Evolutionary conservation across 2,797 vertebrate genomes (phyloP).

Genomic region (Cuculus canorus): DNA sequence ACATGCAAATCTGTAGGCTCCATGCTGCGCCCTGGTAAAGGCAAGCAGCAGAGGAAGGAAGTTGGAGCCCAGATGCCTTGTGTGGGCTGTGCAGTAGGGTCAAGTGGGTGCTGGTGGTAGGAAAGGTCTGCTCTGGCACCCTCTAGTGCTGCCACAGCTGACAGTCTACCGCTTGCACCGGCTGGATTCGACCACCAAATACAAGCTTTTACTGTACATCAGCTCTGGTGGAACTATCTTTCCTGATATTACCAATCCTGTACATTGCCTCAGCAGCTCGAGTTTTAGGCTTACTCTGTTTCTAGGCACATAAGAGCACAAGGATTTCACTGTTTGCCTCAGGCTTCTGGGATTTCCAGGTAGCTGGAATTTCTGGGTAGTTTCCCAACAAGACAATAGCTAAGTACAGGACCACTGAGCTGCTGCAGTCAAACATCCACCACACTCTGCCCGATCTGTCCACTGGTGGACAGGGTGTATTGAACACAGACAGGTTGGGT

Average conservation of each 20-base stretch:
- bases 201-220: rapidly evolving
- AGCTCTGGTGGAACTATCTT: background rate
- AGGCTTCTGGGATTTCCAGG: background rate
- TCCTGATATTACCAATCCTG: rapidly evolving
- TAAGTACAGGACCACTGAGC: background rate
- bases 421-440: background rate
- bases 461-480: background rate
- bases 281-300: rapidly evolving
- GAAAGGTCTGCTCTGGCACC: slow-evolving; percentile 36
- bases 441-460: rapidly evolving
- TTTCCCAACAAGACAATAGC: background rate
- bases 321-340: background rate
- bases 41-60: rapidly evolving
- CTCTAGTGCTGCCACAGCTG: slow-evolving; percentile 23
- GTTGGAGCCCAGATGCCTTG: rapidly evolving
- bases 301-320: background rate
- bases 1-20: no score
- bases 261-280: background rate
- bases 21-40: background rate
- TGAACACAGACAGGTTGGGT: background rate
- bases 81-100: background rate
- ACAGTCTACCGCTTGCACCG: background rate
- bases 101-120: background rate
- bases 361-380: background rate
- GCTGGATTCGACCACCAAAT: background rate